phyloP scores from a whole-genome alignment of 2,113 vertebrate species.

The Plotosus lineatus region DNA sequence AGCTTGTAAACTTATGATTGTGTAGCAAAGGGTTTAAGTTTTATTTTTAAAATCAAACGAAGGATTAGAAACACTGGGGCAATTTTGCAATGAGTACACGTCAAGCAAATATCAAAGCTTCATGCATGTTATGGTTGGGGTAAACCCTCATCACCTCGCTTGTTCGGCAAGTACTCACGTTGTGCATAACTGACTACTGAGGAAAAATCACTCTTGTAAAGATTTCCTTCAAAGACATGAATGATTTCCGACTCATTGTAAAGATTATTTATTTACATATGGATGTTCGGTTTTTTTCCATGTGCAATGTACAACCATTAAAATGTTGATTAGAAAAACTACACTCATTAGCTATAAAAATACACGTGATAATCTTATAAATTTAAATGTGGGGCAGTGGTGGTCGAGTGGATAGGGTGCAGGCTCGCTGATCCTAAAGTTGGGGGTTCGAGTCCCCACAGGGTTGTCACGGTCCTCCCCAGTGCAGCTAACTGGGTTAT shows the following conservation, averaged over 20 bases:
- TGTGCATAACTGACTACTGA: neutral
- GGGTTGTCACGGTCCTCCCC: too few relatives aligned
- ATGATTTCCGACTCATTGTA: too few relatives aligned
- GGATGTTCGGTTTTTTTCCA: neutral
- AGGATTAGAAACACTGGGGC: neutral
- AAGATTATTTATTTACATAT: neutral
- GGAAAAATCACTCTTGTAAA: neutral
- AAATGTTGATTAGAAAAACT: neutral
- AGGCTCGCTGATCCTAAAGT: too few relatives aligned
- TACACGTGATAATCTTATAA: too few relatives aligned
- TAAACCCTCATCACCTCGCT: neutral
- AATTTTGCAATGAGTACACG: neutral
- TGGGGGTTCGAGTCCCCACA: too few relatives aligned
- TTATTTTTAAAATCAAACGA: neutral
- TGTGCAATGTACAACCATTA: neutral
- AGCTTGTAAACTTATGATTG: neutral
- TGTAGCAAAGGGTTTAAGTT: neutral
- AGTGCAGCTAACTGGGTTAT: too few relatives aligned
- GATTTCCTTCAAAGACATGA: too few relatives aligned
- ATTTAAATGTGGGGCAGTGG: too few relatives aligned
- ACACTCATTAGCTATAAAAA: too few relatives aligned
- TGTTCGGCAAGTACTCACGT: neutral
- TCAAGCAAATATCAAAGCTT: neutral
- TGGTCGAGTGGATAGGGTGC: too few relatives aligned
- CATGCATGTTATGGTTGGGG: neutral